phyloP scores from a whole-genome alignment of 2,888 invertebrate species.

The Tortrix viridana region DNA sequence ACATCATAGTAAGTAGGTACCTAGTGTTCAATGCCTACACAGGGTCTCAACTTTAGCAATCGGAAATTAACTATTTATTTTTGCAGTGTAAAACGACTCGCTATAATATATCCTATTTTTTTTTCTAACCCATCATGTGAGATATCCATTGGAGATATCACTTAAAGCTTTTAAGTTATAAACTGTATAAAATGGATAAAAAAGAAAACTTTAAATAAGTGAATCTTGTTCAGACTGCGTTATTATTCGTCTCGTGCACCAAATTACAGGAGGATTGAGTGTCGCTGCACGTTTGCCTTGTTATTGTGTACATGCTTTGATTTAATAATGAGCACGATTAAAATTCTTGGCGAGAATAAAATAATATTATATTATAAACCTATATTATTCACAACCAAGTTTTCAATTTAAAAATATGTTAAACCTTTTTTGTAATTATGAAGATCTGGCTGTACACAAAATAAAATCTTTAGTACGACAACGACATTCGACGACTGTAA shows the following conservation, averaged over 20 bases:
- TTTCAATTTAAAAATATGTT: too few species aligned
- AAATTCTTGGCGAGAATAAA: not conserved
- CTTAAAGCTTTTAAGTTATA: too few species aligned
- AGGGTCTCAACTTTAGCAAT: too few species aligned
- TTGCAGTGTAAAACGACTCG: too few species aligned
- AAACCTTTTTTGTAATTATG: too few species aligned
- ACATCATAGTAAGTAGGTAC: too few species aligned
- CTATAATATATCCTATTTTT: too few species aligned
- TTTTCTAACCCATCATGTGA: too few species aligned
- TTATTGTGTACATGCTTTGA: conserved; percentile 27
- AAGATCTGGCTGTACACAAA: not conserved
- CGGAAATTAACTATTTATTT: too few species aligned
- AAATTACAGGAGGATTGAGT: conserved; percentile 32
- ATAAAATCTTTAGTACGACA: not conserved
- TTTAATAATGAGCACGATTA: conserved; percentile 30
- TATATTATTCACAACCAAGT: too few species aligned
- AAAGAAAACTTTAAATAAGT: conserved; percentile 1
- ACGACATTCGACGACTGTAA: conserved; percentile 1
- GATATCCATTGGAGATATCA: too few species aligned
- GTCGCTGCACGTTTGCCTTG: conserved; percentile 28
- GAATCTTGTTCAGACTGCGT: conserved; percentile 20
- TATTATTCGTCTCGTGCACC: conserved; percentile 33
- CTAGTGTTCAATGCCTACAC: too few species aligned
- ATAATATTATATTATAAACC: not conserved
- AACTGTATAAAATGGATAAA: not conserved